Conservation (phyloP, 2,113 vertebrate species). For the Nipponia nippon region DNA sequence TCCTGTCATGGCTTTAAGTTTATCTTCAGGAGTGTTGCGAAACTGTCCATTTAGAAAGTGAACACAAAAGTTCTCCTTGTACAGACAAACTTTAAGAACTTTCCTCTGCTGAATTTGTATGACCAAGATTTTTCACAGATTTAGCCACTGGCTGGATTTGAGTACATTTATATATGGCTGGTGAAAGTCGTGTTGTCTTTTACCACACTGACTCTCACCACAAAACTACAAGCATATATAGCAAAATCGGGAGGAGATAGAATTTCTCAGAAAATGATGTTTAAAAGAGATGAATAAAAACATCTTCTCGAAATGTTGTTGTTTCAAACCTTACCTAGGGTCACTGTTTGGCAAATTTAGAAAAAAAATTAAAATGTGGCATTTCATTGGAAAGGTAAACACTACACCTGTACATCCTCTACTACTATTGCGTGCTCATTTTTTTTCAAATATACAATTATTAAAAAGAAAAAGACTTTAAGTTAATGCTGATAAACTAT, state of each 20-base stretch:
- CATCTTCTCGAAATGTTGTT: neutral
- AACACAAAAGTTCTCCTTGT: neutral
- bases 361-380: neutral
- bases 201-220: neutral
- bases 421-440: neutral
- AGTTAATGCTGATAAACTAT: neutral
- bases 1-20: neutral
- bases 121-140: neutral
- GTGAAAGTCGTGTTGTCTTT: neutral
- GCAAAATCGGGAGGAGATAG: neutral
- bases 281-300: neutral
- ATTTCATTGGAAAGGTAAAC: neutral
- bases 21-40: neutral
- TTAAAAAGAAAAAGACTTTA: neutral
- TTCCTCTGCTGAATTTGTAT: neutral
- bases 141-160: neutral
- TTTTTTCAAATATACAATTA: neutral
- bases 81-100: neutral
- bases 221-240: neutral
- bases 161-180: neutral
- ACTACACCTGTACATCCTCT: neutral
- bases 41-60: neutral
- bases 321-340: neutral
- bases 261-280: neutral
- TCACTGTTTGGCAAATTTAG: neutral